Evolutionary conservation across 2,113 vertebrate species (phyloP), one percentile per base, ranked within the genome.

Genomic region (Strix aluco): DNA sequence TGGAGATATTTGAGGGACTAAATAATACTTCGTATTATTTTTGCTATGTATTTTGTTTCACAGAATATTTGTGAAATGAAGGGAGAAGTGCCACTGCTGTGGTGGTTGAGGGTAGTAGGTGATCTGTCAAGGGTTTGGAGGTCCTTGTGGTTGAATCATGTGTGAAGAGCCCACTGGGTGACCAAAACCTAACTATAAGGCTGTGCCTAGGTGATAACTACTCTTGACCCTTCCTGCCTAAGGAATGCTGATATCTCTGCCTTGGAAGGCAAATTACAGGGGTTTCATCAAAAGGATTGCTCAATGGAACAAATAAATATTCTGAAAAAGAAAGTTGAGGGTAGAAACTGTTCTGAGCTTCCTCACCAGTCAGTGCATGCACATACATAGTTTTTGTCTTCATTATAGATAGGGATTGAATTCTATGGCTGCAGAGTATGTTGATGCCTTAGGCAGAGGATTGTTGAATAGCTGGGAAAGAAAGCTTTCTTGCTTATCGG

Each of bases 361-460:
- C 78, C 65, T 92, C 27, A 21, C 89, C 38, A 92, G 89, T 79
- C 70, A 86, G 65, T 18, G 58, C 91, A 89, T 1, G 20, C 84
- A 85, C 17, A 25, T 88, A 20, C 36, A 13, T 74, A 61, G 69
- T 14, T 92, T 88, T 85, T 90, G 73, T 87, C 81, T 94, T 96
- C 66, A 38, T 80, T 94, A 80, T 79, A 81, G 84, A 72, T 65
- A 87, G 70, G 52, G 66, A 77, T 75, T 91, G 75, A 94, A 88
- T 95, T 95, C 85, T 95, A 46, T 69, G 40, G 30, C 84, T 88
- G 86, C 92, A 89, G 65, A 89, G 80, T 63, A 71, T 94, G 69
- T 94, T 95, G 91, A 91, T 92, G 77, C 95, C 91, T 95, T 95
- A 95, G 92, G 91, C 83, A 92, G 57, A 81, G 73, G 77, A 55